Conservation (phyloP, 2,797 vertebrate species). For the Pelodytes ibericus region DNA sequence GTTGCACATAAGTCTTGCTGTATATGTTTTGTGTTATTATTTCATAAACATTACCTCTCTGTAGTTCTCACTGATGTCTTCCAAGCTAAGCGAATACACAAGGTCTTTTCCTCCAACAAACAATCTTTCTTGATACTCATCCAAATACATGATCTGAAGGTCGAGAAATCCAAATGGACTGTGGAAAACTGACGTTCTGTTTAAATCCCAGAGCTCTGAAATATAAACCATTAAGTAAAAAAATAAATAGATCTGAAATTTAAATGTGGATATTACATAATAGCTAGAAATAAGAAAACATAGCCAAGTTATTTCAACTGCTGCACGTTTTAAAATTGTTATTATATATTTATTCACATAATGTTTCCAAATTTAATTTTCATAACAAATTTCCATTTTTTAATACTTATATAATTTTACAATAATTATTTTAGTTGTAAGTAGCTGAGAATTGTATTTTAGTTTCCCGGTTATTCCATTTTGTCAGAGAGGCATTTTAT, state of each 20-base stretch:
- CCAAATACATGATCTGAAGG: slow-evolving; percentile 87
- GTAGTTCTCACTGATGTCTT: slow-evolving; percentile 82
- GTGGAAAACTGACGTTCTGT: slow-evolving; percentile 91
- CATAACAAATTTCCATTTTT: too few species aligned
- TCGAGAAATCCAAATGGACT: slow-evolving; percentile 81
- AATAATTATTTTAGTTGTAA: too few species aligned
- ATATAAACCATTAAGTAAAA: slow-evolving; percentile 57
- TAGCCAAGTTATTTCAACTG: neutral
- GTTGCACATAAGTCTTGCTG: neutral
- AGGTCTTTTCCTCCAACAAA: slow-evolving; percentile 91
- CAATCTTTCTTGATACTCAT: slow-evolving; percentile 90
- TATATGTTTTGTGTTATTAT: neutral
- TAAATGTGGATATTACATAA: neutral
- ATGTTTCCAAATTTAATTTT: too few species aligned
- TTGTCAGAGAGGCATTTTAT: too few species aligned
- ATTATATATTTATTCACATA: too few species aligned
- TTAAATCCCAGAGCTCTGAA: slow-evolving; percentile 92
- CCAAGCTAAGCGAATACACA: slow-evolving; percentile 91
- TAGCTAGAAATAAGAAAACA: neutral
- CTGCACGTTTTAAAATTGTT: too few species aligned
- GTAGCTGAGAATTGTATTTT: too few species aligned
- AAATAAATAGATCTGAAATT: neutral
- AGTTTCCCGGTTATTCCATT: too few species aligned
- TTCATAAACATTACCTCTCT: slow-evolving; percentile 78
- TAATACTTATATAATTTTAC: too few species aligned